Evolutionary conservation across 2,888 invertebrate species (phyloP), one percentile per base, ranked within the genome.

Genomic region (Lucinisca nassula): DNA sequence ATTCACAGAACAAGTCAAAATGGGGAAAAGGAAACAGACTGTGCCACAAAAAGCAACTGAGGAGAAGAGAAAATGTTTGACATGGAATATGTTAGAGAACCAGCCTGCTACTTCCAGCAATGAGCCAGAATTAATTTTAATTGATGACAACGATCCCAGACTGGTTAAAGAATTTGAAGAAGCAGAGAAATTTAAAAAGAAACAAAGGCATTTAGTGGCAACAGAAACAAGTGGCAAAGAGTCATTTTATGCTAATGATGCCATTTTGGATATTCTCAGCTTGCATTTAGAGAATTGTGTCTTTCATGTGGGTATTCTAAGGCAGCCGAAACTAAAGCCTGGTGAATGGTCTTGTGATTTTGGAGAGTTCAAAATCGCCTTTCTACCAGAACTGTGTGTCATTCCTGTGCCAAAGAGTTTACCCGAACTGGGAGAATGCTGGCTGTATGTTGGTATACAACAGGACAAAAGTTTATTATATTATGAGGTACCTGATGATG

Each of bases 31-130:
- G 67, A 95, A 95, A 79, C 88, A 93, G 55, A 45, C 78, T 30
- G 85, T 79, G 4, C 96, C 96, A 30, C 82, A 88, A 40, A 90
- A 90, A 75, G 92, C 90, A 30, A 87, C 92, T 58, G 93, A 93
- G 38, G 93, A 93, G 30, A 95, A 95, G 79, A 88, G 94, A 37
- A 89, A 91, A 77, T 89, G 90, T 61, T 70, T 94, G 78, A 85
- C 93, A 55, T 96, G 96, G 96, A 95, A 94, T 82, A 94, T 95
- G 95, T 51, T 87, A 14, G 95, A 95, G 30, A 84, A 87, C 67
- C 67, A 67, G 67, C 67, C 67, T 67, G 35, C 35, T 35, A 3
- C 35, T 67, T 67, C 67, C 17, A 35, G 3, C 0, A 70, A 82
- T 84, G 87, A 88, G 2, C 80, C 85, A 4, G 74, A 89, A 21